Evolutionary conservation across 2,113 vertebrate genomes (phyloP).

Genomic region (Crotalus helleri): DNA sequence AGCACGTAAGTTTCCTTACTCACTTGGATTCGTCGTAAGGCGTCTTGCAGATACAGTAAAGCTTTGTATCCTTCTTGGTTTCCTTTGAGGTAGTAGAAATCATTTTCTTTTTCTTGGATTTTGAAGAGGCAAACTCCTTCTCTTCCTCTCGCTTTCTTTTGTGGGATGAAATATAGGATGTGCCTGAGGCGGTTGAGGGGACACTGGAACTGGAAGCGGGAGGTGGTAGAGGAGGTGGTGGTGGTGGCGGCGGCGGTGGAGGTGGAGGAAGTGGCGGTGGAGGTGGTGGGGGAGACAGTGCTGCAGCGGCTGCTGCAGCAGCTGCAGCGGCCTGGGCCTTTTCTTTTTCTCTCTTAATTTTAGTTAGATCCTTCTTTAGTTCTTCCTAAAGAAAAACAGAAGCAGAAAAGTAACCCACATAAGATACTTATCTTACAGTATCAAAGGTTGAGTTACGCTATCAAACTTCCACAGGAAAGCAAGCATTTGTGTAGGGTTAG

Average conservation of each 20-base stretch:
- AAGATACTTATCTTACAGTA: background rate
- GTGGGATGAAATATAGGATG: conserved; percentile 70
- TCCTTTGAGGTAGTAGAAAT: conserved; percentile 97
- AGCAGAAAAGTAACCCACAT: conserved; percentile 42
- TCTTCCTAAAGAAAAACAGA: conserved; percentile 82
- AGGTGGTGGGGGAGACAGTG: conserved; percentile 48
- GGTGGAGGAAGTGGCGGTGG: conserved; percentile 37
- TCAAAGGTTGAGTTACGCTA: background rate
- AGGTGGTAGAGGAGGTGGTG: conserved; percentile 38
- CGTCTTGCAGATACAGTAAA: conserved; percentile 99
- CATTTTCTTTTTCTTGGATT: conserved; percentile 98
- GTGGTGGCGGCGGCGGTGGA: conserved; percentile 57
- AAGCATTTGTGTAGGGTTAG: background rate
- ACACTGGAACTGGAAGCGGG: conserved; percentile 59
- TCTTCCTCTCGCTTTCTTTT: conserved; percentile 94
- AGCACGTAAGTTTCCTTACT: conserved; percentile 47
- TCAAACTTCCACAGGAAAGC: background rate
- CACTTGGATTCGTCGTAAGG: conserved; percentile 98
- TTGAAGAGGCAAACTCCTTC: conserved; percentile 73
- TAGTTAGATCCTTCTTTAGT: conserved; percentile 84
- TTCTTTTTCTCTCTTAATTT: conserved; percentile 90
- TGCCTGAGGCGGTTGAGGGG: conserved; percentile 62
- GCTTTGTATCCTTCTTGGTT: conserved; percentile 94
- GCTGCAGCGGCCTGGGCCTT: conserved; percentile 75
- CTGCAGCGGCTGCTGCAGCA: conserved; percentile 6